Conservation (phyloP, 2,888 invertebrate genomes). For the Trichogramma dendrolimi region DNA sequence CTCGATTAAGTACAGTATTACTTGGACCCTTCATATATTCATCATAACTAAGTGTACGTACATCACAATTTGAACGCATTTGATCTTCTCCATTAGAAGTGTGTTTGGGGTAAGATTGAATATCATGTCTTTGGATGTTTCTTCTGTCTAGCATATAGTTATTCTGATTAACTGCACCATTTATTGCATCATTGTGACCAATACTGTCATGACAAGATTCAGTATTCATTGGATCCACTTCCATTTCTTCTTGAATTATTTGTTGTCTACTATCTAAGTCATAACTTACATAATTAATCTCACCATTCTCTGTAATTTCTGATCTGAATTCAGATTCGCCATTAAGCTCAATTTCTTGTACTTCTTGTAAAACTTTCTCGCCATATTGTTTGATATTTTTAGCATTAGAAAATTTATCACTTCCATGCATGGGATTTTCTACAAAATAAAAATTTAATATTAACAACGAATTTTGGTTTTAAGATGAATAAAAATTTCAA, state of each 20-base stretch:
- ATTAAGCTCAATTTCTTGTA: constrained; percentile 32
- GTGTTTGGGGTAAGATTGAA: constrained; percentile 10
- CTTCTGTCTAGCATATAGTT: constrained; percentile 11
- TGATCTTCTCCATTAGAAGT: constrained; percentile 24
- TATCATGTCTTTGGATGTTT: constrained; percentile 23
- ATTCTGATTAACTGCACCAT: constrained; percentile 22
- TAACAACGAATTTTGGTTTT: neutral
- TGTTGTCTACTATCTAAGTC: constrained; percentile 10
- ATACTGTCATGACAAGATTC: neutral
- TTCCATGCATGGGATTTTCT: constrained; percentile 19
- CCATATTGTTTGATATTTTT: constrained; percentile 40
- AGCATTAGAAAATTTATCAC: constrained; percentile 14
- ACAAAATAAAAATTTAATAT: constrained; percentile 5
- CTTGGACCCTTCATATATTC: constrained; percentile 41
- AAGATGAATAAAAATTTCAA: neutral
- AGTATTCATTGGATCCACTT: constrained; percentile 19
- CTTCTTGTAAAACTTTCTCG: constrained; percentile 38
- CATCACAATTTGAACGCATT: constrained; percentile 8
- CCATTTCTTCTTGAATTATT: constrained; percentile 17
- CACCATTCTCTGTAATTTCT: constrained; percentile 17
- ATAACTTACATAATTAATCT: constrained; percentile 15
- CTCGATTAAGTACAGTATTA: constrained; percentile 12
- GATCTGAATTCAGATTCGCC: constrained; percentile 6
- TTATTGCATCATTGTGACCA: constrained; percentile 17
- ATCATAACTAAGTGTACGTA: constrained; percentile 41